Base-by-base conservation (phyloP, 2,888 invertebrate genomes). In the Adela reaumurella region DNA sequence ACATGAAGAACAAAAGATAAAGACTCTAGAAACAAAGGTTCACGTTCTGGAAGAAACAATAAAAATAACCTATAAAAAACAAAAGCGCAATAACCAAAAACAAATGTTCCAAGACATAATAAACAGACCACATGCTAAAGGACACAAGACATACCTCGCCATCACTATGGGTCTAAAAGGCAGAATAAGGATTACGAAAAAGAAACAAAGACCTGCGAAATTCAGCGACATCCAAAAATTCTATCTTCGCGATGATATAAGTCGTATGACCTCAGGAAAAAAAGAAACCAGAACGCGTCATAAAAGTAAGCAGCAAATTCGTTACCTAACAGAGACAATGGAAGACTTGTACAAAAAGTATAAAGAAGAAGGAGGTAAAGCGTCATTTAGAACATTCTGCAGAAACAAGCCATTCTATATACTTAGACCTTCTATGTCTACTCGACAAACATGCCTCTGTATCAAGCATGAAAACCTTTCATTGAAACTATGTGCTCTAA, bases 391-490 rank as follows among this genome's bases (percentile, higher is more conserved):
- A 24, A 24, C 24, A 6, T 24, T 24, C 24, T 24, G 5, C 24
- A 24, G 24, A 24, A 6, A 24, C 24, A 24, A 24, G 24, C 24
- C 24, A 10, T 24, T 24, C 24, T 24, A 24, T 10, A 10, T 24
- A 24, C 24, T 24, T 6, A 6, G 6, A 24, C 24, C 24, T 6
- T 6, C 6, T 24, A 6, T 10, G 6, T 6, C 24, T 5, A 28
- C 17, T 19, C 49, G 54, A 46, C 46, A 54, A 18, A 53, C 55
- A 44, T 54, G 55, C 43, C 19, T 55, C 47, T 54, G 51, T 45
- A 50, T 50, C 28, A 54, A 51, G 20, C 51, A 52, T 47, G 51
- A 17, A 19, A 47, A 47, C 19, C 46, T 49, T 35, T 17, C 47
- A 19, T 52, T 53, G 46, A 35, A 50, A 50, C 47, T 43, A 44